These are phyloP conservation scores for Laupala kohalensis DNA, from an alignment of 1,140 invertebrate genomes.

Conservation along the genomic window DNA sequence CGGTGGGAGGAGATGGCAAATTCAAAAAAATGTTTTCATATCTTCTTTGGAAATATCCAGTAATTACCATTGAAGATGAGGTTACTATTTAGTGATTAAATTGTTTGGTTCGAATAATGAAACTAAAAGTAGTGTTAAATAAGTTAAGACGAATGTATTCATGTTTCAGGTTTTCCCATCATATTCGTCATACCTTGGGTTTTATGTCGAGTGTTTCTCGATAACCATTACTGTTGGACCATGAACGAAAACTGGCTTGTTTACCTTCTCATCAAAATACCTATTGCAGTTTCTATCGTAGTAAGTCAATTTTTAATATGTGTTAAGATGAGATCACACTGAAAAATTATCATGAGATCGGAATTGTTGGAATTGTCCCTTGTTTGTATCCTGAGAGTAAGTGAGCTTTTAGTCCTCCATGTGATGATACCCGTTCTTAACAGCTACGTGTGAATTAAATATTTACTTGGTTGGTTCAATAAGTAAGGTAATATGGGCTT, in stretches of 20 bases:
- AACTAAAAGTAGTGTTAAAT: background rate
- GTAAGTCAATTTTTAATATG: slow-evolving; percentile 30
- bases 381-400: background rate
- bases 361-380: background rate
- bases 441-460: too few species aligned
- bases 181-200: slow-evolving; percentile 46
- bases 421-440: too few species aligned
- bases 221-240: slow-evolving; percentile 56
- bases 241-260: slow-evolving; percentile 33
- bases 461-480: too few species aligned
- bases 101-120: background rate
- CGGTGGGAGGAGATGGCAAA: background rate
- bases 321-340: background rate
- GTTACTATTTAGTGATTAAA: background rate
- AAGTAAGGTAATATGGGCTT: too few species aligned
- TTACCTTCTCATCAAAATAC: slow-evolving; percentile 49
- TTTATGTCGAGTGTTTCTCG: slow-evolving; percentile 34
- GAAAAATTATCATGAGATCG: background rate
- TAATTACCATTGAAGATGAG: background rate
- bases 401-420: too few species aligned
- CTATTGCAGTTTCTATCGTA: slow-evolving; percentile 48
- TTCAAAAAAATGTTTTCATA: background rate
- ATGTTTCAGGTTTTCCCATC: slow-evolving; percentile 32
- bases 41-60: background rate
- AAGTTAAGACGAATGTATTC: background rate